Base-by-base conservation (phyloP, 2,113 vertebrate genomes). In the Mixornis gularis region DNA sequence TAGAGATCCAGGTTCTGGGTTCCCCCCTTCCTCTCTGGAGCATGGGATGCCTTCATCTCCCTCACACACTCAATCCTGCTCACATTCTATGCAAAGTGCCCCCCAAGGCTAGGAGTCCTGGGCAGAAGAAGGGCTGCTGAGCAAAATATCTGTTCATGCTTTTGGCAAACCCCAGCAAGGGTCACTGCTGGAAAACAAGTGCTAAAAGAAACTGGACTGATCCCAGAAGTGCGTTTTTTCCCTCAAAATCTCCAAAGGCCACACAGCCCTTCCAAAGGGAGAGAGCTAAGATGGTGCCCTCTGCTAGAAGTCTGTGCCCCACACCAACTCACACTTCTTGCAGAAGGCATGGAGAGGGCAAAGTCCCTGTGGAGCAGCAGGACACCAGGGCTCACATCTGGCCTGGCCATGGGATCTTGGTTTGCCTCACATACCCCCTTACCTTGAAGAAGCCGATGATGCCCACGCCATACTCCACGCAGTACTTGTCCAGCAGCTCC, bases 391-490 rank as follows among this genome's bases (percentile, higher is more conserved):
- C 29, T 79, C n/a, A 55, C 8, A 5, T 4, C 14, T 3, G 1
- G 19, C 59, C 46, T 44, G n/a, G 71, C 49, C 1, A 0, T 0
- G 0, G 24, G 19, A 29, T 30, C 16, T 56, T 8, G 0, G 53
- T 13, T 48, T 10, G 1, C 12, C 55, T 19, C 4, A 1, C 6
- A 8, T 7, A 7, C 8, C 43, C 44, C 12, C 18, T 58, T 95
- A 99, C 99, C 98, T 99, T 99, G 97, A 99, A 99, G 98, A 99
- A 99, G 95, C 99, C 99, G 2, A 99, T 98, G 97, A 99, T 99
- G 93, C 99, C 99, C 91, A 99, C 99, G 0, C 99, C 99, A 0
- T 99, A 99, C 95, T 99, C 99, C 97, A 99, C 99, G 3, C 99
- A 99, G 97, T 99, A 99, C 82, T 99, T 99, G 97, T 99, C 99